Base-by-base conservation (phyloP, 2,888 invertebrate species). In the Tetragonula carbonaria region DNA sequence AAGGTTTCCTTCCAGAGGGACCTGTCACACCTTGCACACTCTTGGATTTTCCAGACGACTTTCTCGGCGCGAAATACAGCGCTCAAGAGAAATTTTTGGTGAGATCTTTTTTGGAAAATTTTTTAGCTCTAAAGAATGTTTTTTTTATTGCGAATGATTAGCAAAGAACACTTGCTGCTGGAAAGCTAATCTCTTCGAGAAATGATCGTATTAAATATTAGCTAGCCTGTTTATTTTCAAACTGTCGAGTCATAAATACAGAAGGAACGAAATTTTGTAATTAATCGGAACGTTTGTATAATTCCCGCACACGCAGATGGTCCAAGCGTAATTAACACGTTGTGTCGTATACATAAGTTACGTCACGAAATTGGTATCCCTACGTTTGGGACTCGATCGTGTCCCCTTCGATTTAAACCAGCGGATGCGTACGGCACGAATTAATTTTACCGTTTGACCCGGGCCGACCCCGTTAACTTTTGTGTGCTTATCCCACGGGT, bases 401-500 rank as follows among this genome's bases (percentile, higher is more conserved):
- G 55, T 51, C 71, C 73, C 79, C 70, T 65, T 62, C 28, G 70
- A 83, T 79, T 80, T 59, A 74, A 83, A 86, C 66, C 59, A 67
- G 68, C 88, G 85, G 83, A 88, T 85, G 75, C 80, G 81, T 79
- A 51, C 80, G 70, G 85, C 80, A 78, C 85, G 89, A 91, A 91
- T 92, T 91, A 90, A 91, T 92, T 91, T 90, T 77, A 84, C 90
- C 89, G 91, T 90, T 90, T 87, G 88, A 90, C 87, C 88, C 80
- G 59, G 51, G 28, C 71, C 82, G 78, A 87, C 81, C 84, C 84
- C 87, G 82, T 79, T 86, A 80, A 86, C 90, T 89, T 90, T 88
- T 91, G 92, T 92, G 86, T 92, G 85, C 90, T 87, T 92, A 92
- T 92, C 92, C 92, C 92, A 93, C 92, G 91, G 86, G 78, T 79